phyloP scores from a whole-genome alignment of 2,888 invertebrate genomes.

The Leptinotarsa rubiginosa region DNA sequence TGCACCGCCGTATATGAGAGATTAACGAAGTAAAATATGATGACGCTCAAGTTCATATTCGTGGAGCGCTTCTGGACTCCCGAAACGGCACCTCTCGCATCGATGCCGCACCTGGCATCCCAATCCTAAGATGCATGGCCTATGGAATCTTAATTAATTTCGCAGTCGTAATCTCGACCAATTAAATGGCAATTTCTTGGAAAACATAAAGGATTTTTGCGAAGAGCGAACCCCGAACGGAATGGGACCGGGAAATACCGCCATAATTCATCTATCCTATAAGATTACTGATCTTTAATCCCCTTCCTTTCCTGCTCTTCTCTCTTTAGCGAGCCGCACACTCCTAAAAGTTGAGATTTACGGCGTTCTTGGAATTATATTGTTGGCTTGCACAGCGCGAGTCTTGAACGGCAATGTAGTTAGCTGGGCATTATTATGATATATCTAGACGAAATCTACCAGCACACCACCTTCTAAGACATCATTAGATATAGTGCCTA shows the following conservation, averaged over 20 bases:
- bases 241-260: constrained; percentile 66
- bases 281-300: constrained; percentile 83
- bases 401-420: constrained; percentile 62
- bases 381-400: constrained; percentile 68
- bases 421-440: constrained; percentile 69
- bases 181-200: constrained; percentile 67
- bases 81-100: constrained; percentile 30
- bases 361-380: constrained; percentile 75
- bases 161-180: constrained; percentile 65
- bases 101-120: constrained; percentile 59
- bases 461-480: constrained; percentile 57
- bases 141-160: constrained; percentile 68
- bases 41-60: constrained; percentile 53
- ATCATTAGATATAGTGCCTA: constrained; percentile 59
- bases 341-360: constrained; percentile 80
- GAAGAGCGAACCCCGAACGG: constrained; percentile 59
- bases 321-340: constrained; percentile 66
- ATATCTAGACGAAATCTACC: constrained; percentile 68
- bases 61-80: constrained; percentile 39
- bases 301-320: constrained; percentile 72
- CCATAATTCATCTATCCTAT: constrained; percentile 78
- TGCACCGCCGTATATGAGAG: constrained; percentile 60
- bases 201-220: constrained; percentile 67
- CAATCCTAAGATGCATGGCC: constrained; percentile 66
- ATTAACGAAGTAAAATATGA: constrained; percentile 63